Evolutionary conservation across 53 echinoderm and acorn worm genomes (phyloP), one percentile per base, ranked within the genome.

Genomic region (Paracentrotus lividus): DNA sequence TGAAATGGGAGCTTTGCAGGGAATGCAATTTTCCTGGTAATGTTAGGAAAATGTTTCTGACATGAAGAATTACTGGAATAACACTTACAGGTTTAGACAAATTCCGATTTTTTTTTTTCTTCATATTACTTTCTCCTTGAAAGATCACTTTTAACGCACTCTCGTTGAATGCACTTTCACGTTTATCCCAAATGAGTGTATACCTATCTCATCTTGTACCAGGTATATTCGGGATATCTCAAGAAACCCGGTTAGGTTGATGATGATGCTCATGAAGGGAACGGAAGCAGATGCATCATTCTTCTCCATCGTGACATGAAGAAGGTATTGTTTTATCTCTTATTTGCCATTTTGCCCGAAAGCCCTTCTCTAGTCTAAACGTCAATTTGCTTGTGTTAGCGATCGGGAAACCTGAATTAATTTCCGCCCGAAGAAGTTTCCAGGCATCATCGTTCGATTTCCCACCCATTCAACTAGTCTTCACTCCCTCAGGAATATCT

Each of bases 341-440:
- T 81, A 4, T 45, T 40, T 13, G 45, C 27, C n/a, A n/a, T 47
- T 81, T 89, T 89, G 89, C 89, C 89, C 2, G n/a, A 42, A 16
- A 65, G 89, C 65, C 2, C 42, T 61, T 29, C 89, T 29, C 89
- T 44, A 89, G 13, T 24, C 89, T 61, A 58, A 64, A 64, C 89
- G 64, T 44, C 61, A 65, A 89, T 89, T n/a, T 89, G 89, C 89
- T 89, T 89, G 44, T 64, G 64, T 42, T 64, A 65, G 89, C 89
- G 89, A 43, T 89, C 43, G 64, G 2, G 38, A 55, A 61, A 58
- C 89, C 64, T 43, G 61, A 43, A 61, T 89, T 89, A 89, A 89
- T 89, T 89, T 89, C 89, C 89, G 65, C 66, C 64, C 61, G 27
- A 89, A 64, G 27, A 56, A 55, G 34, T 86, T 24, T 34, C 56